Evolutionary conservation across 2,113 vertebrate species (phyloP).

Genomic region (Kryptolebias marmoratus): DNA sequence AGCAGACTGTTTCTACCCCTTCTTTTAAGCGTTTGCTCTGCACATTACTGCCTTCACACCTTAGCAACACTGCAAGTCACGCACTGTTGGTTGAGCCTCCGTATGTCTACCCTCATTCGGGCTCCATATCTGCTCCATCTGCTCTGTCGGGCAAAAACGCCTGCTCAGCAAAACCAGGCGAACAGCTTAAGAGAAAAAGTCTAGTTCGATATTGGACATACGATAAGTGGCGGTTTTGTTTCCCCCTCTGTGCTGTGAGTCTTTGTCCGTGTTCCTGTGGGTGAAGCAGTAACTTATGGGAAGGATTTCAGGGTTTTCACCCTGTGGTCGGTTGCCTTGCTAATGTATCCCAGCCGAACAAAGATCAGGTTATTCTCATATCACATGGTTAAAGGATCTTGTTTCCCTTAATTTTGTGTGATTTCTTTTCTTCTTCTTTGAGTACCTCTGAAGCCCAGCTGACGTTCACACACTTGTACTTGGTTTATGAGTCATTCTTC

Average conservation of each 20-base stretch:
- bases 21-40: background rate
- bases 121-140: conserved; percentile 28
- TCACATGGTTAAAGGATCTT: background rate
- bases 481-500: conserved; percentile 28
- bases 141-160: conserved; percentile 5
- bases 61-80: background rate
- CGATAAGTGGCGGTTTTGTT: conserved; percentile 31
- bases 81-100: background rate
- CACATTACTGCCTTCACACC: background rate
- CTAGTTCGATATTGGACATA: conserved; percentile 15
- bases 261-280: conserved; percentile 17
- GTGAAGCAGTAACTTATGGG: conserved; percentile 49
- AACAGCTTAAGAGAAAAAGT: conserved; percentile 26
- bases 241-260: conserved; percentile 25
- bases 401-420: conserved; percentile 11
- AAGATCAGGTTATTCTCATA: background rate
- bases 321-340: conserved; percentile 16
- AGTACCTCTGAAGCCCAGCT: conserved; percentile 14
- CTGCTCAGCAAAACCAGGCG: conserved; percentile 37
- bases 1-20: background rate
- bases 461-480: conserved; percentile 30
- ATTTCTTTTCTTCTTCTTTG: conserved; percentile 2
- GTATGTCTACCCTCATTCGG: conserved; percentile 1
- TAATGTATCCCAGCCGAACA: conserved; percentile 15
- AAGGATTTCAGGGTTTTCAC: conserved; percentile 25